Base-by-base conservation (phyloP, 2,113 vertebrate species). In the Trogon surrucura region DNA sequence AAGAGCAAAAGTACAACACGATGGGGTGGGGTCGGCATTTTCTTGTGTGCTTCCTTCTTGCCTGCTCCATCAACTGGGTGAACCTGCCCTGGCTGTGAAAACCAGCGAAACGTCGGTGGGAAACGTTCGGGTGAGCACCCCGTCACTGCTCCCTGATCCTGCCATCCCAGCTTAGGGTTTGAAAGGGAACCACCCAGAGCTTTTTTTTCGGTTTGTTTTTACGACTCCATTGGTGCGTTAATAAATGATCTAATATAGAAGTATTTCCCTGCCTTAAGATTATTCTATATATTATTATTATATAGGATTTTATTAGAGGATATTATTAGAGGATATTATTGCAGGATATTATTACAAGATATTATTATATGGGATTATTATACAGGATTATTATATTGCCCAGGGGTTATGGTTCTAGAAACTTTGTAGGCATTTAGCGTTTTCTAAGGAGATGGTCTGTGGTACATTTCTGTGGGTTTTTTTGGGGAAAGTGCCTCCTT, bases 71-170 rank as follows among this genome's bases (percentile, higher is more conserved):
- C 51, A 13, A 14, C 50, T 4, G 13, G 22, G 70, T 2, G 25
- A 51, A 18, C 58, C 36, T 16, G 45, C 29, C 69, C 45, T 61
- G 5, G 32, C 34, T 34, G 62, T 48, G 78, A 47, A 15, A 36
- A 44, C 3, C n/a, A 13, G 58, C 0, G 1, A 22, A 5, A 2
- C 3, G 9, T 6, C 30, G 79, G 47, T 3, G 13, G 1, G 18
- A 13, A 34, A 17, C 26, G 2, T 0, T 83, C 44, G 29, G 72
- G 45, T n/a, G 45, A 45, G 54, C 38, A 3, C 32, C 57, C 25
- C 25, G 1, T 15, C 26, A 5, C 73, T 71, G 69, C 85, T 91
- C 71, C 84, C 51, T 53, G 0, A 72, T 57, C 69, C 70, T 65
- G 80, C 65, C 3, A 0, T 67, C 82, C 54, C 6, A 41, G 41